Evolutionary conservation across 2,888 invertebrate genomes (phyloP).

Genomic region (Dolomedes plantarius): DNA sequence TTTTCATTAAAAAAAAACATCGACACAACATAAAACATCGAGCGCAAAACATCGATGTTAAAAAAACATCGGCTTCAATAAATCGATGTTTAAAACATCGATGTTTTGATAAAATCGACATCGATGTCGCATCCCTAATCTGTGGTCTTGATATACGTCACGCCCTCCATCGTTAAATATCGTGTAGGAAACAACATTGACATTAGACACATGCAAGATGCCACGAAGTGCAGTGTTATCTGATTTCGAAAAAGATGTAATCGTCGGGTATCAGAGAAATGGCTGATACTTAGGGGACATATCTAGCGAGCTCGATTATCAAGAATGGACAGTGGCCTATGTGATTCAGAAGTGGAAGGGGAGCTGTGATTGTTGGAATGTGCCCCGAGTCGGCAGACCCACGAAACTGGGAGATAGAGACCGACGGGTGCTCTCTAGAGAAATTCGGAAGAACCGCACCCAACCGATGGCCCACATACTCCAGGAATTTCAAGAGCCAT

Average conservation of each 20-base stretch:
- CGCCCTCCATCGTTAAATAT: too few species aligned
- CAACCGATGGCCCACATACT: not conserved
- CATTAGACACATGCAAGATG: conserved; percentile 12
- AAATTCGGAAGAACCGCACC: not conserved
- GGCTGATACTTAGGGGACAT: conserved; percentile 4
- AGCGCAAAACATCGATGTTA: too few species aligned
- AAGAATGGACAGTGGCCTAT: conserved; percentile 14
- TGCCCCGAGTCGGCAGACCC: not conserved
- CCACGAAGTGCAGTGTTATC: not conserved
- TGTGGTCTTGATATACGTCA: not conserved
- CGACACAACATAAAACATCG: too few species aligned
- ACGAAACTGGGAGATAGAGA: not conserved
- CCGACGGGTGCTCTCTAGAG: not conserved
- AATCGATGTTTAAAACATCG: too few species aligned
- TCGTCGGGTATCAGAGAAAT: not conserved
- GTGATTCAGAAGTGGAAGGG: not conserved
- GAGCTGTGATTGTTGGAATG: conserved; percentile 4
- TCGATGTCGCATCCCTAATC: too few species aligned
- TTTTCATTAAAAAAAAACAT: too few species aligned
- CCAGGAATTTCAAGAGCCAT: conserved; percentile 18
- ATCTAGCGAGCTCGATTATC: not conserved
- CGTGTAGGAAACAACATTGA: conserved; percentile 12
- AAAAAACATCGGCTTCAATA: too few species aligned
- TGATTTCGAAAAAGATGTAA: not conserved
- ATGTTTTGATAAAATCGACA: too few species aligned